Evolutionary conservation across 2,113 vertebrate genomes (phyloP).

Genomic region (Toxotes chatareus): DNA sequence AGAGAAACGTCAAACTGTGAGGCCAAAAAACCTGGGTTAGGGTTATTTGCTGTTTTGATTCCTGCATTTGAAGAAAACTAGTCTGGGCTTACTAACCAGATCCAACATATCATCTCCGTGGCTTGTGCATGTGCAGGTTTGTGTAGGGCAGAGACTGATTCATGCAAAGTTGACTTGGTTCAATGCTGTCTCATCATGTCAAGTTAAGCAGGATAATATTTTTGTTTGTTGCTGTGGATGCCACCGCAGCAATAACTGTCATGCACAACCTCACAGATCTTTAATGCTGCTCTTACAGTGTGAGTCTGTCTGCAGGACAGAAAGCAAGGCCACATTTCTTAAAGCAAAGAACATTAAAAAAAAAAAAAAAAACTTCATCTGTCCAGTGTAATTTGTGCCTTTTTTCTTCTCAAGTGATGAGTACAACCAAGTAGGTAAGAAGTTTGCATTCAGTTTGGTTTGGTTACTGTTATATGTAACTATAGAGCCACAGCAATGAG

Average conservation of each 20-base stretch:
- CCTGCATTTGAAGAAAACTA: not conserved
- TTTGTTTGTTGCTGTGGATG: conserved; percentile 29
- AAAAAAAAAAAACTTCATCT: no score
- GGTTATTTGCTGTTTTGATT: not conserved
- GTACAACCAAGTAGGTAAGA: no score
- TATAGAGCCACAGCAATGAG: no score
- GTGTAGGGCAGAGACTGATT: conserved; percentile 11
- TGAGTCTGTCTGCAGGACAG: not conserved
- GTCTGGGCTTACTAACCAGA: not conserved
- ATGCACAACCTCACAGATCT: conserved; percentile 13
- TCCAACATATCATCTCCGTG: not conserved
- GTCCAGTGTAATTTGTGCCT: no score
- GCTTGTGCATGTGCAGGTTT: not conserved
- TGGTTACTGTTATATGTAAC: no score
- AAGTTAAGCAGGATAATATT: no score
- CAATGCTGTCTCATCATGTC: conserved; percentile 34
- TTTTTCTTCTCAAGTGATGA: no score
- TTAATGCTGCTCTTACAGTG: not conserved
- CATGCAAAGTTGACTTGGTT: conserved; percentile 11
- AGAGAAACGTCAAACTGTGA: not conserved
- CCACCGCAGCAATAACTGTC: conserved; percentile 12
- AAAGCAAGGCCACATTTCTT: not conserved
- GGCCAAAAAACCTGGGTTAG: not conserved
- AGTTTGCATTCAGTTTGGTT: no score
- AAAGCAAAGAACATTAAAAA: no score